Evolutionary conservation across 2,888 invertebrate species (phyloP), one percentile per base, ranked within the genome.

Genomic region (Theodoxus fluviatilis): DNA sequence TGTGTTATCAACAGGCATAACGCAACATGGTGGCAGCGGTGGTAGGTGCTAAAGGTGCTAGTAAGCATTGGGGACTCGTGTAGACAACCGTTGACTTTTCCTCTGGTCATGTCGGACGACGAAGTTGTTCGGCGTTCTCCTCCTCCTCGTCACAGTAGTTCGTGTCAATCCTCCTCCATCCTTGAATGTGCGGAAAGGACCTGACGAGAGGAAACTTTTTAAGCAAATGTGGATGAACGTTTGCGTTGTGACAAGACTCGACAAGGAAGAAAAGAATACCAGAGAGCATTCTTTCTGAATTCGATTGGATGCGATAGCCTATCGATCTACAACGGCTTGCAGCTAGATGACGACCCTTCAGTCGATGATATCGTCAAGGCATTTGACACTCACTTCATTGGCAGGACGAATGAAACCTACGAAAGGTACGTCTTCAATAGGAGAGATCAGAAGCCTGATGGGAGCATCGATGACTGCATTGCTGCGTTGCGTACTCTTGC

Each of bases 401-500:
- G 59, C 31, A 59, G 35, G 33, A 59, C 59, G 35, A 59, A 59
- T 33, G 33, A 59, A 59, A 59, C 59, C 2, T 59, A 59, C n/a
- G 59, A 35, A 59, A 6, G 33, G 33, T 59, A 18, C 0, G 59
- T 59, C 31, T 64, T 40, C 40, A 64, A 64, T 22, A 64, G 40
- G 43, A 64, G 40, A 40, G 65, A 65, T 12, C 59, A 59, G 35
- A 59, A 59, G 59, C 18, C n/a, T 18, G n/a, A 59, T 59, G 59
- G 35, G 33, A 18, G 33, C 33, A 35, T 59, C 35, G 59, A 59
- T 3, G 59, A 59, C 35, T 59, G 35, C 33, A 2, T 59, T 40
- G 40, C 43, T 25, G 69, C 68, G 18, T 37, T 74, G 22, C 59
- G 70, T 25, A 64, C 63, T 15, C 66, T 76, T 9, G 38, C 69